Conservation (phyloP, 2,113 vertebrate genomes). For the Mus musculus region GRCm39 chr4:95705501-95706000, state of each 20-base stretch:
- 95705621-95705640: not conserved
- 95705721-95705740: not conserved
- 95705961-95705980: constrained; percentile 31
- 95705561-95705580: too few relatives aligned
- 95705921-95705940: not conserved
- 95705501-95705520: too few relatives aligned
- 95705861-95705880: not conserved
- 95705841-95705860: not conserved
- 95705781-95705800: not conserved
- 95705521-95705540: too few relatives aligned
- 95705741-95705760: not conserved
- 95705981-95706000: not conserved
- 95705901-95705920: not conserved
- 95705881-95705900: not conserved
- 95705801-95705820: not conserved
- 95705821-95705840: not conserved
- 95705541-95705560: too few relatives aligned
- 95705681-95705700: too few relatives aligned
- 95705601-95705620: not conserved
- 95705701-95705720: not conserved
- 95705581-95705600: not conserved
- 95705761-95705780: not conserved
- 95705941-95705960: not conserved
- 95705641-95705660: not conserved
- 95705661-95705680: not conserved